Base-by-base conservation (phyloP, 2,797 vertebrate genomes). In the Steatocranus sp. region DNA sequence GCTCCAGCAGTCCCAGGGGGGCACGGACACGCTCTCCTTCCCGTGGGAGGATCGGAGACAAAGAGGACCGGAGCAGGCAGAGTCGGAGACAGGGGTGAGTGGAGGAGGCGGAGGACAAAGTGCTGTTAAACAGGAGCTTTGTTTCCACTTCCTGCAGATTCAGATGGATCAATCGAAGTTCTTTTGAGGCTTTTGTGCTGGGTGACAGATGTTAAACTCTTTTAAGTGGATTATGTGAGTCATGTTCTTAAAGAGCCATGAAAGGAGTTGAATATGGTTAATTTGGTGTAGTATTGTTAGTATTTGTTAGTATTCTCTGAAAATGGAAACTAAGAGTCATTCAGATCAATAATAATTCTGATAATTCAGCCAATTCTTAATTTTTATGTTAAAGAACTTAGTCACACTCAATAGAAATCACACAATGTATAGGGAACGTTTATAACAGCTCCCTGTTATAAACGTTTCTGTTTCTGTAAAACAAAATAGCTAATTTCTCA, bases 1-100 rank as follows among this genome's bases (percentile, higher is more conserved):
- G 97, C 91, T 97, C 97, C 93, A 98, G 98, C 94, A 98, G 97
- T 83, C 97, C 98, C 76, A 94, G 97, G n/a, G 97, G 97, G 0
- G 97, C 97, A 7, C 94, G 98, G 68, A 97, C 96, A 2, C 97
- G 97, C 18, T 98, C 98, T 25, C 98, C 97, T 0, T 98, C 98
- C 81, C 94, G 98, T 25, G 97, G 97, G 38, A 94, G 97, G 1
- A 96, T 97, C 3, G 97, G 96, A 34, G 97, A 97, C 2, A 97
- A 97, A 86, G 98, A 98, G 4, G 95, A 97, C 86, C 96, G 97
- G 53, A 97, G 97, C 83, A 82, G 96, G 79, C 97, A 98, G 92
- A 96, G 96, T 58, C 96, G 97, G 5, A 96, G 97, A 74, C 97
- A 97, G 91, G 97, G 97, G 97, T 98, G 95, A 89, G 92, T 41